A percentile compares a stretch with the other conserved stretches of the same genome.
phyloP scores from a whole-genome alignment of 64 coral and sea anemone species.

The Stichodactyla mertensii region DNA sequence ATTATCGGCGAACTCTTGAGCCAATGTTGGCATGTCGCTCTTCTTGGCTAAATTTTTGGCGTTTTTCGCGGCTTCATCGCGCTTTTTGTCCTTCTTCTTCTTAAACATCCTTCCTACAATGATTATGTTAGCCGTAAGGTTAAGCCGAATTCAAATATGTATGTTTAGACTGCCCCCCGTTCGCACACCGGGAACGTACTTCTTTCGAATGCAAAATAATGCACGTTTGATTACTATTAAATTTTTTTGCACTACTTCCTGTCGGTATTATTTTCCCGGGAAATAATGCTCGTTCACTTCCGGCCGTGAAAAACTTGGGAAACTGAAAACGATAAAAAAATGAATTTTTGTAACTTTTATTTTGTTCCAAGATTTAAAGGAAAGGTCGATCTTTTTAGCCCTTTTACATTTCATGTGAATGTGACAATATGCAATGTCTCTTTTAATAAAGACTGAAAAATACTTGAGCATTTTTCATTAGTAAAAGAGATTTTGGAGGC shows the following conservation, averaged over 20 bases:
- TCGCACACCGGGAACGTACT: neutral
- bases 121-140: neutral
- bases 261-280: slow-evolving; percentile 17
- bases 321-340: neutral
- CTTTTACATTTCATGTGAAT: too few species aligned
- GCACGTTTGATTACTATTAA: neutral
- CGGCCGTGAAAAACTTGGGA: neutral
- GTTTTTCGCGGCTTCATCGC: slow-evolving; percentile 21
- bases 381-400: too few species aligned
- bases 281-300: slow-evolving; percentile 3
- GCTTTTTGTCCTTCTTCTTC: slow-evolving; percentile 73
- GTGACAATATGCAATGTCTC: too few species aligned
- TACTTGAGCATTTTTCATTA: too few species aligned
- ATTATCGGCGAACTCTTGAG: neutral
- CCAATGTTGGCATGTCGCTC: neutral
- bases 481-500: too few species aligned
- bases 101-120: slow-evolving; percentile 52
- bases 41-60: neutral
- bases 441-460: too few species aligned
- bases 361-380: too few species aligned
- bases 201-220: slow-evolving; percentile 10
- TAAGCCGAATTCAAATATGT: neutral
- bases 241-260: neutral
- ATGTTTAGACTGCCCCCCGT: neutral
- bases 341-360: too few species aligned